Evolutionary conservation across 1,140 invertebrate genomes (phyloP).

Genomic region (Heterodera carotae): DNA sequence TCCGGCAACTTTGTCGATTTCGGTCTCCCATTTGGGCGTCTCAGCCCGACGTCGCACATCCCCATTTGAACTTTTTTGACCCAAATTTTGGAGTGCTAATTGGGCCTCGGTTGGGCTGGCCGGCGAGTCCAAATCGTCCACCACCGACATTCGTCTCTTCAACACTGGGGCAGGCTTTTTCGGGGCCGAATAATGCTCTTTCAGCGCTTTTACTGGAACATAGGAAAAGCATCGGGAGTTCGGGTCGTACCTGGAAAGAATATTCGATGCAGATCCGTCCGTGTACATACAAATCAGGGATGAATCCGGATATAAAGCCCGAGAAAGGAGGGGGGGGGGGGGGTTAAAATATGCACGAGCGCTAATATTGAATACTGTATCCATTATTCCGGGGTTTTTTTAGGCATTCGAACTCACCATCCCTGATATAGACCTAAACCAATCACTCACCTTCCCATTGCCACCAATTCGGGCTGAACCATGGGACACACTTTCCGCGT

Average conservation of each 20-base stretch:
- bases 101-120: slow-evolving; percentile 21
- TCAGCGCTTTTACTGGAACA: slow-evolving; percentile 63
- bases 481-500: slow-evolving; percentile 47
- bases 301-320: too few species aligned
- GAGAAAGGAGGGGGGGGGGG: too few species aligned
- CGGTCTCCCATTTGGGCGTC: slow-evolving; percentile 62
- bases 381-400: background rate
- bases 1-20: slow-evolving; percentile 57
- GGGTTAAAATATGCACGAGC: too few species aligned
- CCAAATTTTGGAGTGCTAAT: slow-evolving; percentile 20
- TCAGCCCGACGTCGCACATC: slow-evolving; percentile 42
- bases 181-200: slow-evolving; percentile 60
- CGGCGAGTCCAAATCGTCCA: slow-evolving; percentile 30
- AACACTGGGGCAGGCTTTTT: slow-evolving; percentile 40
- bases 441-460: slow-evolving; percentile 59
- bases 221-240: slow-evolving; percentile 64
- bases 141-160: slow-evolving; percentile 25
- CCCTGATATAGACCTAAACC: too few species aligned
- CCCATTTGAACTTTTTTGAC: slow-evolving; percentile 23
- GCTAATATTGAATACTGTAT: too few species aligned
- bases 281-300: too few species aligned
- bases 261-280: too few species aligned
- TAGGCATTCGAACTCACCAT: slow-evolving; percentile 3
- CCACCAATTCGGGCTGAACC: slow-evolving; percentile 61
- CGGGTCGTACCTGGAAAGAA: slow-evolving; percentile 64